phyloP scores from a whole-genome alignment of 1,140 invertebrate genomes.

The Stegodyphus mimosarum region DNA sequence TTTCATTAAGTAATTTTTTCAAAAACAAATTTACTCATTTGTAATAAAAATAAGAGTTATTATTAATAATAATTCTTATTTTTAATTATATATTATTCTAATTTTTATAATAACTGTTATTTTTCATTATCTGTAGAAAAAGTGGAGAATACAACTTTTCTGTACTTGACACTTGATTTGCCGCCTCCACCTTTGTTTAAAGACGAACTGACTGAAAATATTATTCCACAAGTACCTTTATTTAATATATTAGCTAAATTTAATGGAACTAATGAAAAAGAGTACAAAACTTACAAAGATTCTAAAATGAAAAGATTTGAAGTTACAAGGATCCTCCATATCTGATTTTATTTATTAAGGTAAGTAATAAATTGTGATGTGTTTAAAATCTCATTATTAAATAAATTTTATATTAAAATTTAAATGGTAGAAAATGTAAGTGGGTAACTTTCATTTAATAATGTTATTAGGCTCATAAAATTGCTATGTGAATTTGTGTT shows the following conservation, averaged over 20 bases:
- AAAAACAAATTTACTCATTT: background rate
- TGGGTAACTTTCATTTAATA: no score
- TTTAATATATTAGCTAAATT: slow-evolving; percentile 94
- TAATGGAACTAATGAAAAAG: slow-evolving; percentile 94
- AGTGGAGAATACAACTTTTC: slow-evolving; percentile 88
- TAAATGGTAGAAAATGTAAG: no score
- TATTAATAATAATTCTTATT: background rate
- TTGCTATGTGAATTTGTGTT: no score
- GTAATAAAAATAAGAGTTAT: background rate
- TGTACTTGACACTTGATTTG: slow-evolving; percentile 96
- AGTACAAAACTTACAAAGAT: slow-evolving; percentile 99
- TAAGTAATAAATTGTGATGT: slow-evolving; percentile 64
- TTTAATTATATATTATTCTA: no score
- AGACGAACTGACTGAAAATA: slow-evolving; percentile 97
- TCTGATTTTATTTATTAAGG: slow-evolving; percentile 96
- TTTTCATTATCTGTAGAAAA: slow-evolving; percentile 72
- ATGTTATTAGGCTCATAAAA: no score
- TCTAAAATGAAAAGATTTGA: slow-evolving; percentile 98
- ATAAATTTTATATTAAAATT: no score
- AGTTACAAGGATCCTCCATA: slow-evolving; percentile 94
- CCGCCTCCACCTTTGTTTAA: slow-evolving; percentile 94
- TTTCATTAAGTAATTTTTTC: background rate
- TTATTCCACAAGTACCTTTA: slow-evolving; percentile 98
- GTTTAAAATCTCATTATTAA: no score
- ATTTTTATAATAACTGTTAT: background rate